phyloP scores from a whole-genome alignment of 2,797 vertebrate species.

The Myripristis murdjan region DNA sequence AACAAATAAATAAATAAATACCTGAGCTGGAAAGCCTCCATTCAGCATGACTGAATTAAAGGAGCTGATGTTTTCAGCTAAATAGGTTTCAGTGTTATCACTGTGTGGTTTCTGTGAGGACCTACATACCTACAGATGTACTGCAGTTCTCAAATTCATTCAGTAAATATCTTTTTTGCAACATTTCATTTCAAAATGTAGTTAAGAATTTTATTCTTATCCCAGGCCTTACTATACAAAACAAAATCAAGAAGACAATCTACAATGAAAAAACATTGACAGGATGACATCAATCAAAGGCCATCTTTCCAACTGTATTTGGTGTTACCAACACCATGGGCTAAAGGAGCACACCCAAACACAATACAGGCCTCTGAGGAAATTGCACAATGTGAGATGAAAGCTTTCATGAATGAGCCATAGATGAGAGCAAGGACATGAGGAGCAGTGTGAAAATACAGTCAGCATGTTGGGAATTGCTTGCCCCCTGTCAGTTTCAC shows the following conservation, averaged over 20 bases:
- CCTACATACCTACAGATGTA: too few relatives aligned
- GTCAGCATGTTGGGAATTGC: constrained; percentile 52
- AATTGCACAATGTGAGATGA: constrained; percentile 10
- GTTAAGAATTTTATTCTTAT: background rate
- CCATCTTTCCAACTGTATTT: background rate
- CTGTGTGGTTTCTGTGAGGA: too few relatives aligned
- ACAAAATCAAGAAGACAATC: background rate
- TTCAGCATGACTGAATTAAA: too few relatives aligned
- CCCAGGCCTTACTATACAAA: background rate
- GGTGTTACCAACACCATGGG: background rate
- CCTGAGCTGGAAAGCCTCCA: too few relatives aligned
- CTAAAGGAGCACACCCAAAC: background rate
- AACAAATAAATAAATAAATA: too few relatives aligned
- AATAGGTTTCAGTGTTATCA: too few relatives aligned
- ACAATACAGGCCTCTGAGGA: background rate
- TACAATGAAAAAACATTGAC: background rate
- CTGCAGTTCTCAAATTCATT: background rate
- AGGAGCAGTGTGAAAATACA: constrained; percentile 7
- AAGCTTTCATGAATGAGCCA: constrained; percentile 18
- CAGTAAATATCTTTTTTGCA: too few relatives aligned
- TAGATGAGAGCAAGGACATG: background rate
- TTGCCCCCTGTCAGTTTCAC: constrained; percentile 43
- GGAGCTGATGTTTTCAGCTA: too few relatives aligned
- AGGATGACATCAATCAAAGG: background rate
- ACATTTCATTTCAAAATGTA: background rate